phyloP scores from a whole-genome alignment of 35 echinoderm and acorn worm genomes.

The Ophiothrix spiculata region DNA sequence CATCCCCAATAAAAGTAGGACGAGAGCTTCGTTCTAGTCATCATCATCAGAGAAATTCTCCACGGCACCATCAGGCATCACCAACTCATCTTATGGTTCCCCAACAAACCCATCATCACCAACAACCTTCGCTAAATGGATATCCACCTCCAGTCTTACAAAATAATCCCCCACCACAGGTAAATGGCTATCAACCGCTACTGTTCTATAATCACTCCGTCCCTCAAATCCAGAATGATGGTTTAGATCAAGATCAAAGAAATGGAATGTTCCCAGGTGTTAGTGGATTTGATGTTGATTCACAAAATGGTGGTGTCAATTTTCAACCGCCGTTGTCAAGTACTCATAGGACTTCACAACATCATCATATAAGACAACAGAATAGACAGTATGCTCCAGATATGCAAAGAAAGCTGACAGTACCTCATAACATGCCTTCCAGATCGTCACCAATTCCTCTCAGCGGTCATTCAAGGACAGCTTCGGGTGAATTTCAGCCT shows the following conservation, averaged over 20 bases:
- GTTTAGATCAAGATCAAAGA: too few species aligned
- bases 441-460: background rate
- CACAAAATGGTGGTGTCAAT: background rate
- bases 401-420: background rate
- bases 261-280: too few species aligned
- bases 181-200: background rate
- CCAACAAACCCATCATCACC: background rate
- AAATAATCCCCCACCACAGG: background rate
- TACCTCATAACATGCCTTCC: background rate
- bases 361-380: background rate
- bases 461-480: background rate
- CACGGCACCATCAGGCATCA: too few species aligned
- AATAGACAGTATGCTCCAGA: background rate
- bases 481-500: slow-evolving; percentile 19
- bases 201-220: background rate
- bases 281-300: too few species aligned
- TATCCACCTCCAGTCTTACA: background rate
- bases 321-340: slow-evolving; percentile 15
- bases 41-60: too few species aligned
- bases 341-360: background rate
- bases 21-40: too few species aligned
- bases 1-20: too few species aligned
- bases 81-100: too few species aligned
- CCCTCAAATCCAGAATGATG: too few species aligned
- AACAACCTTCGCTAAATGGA: background rate